These are phyloP conservation scores for Rhabdophis nuchalis DNA, from an alignment of 2,797 vertebrate species.

Conservation along the genomic window DNA sequence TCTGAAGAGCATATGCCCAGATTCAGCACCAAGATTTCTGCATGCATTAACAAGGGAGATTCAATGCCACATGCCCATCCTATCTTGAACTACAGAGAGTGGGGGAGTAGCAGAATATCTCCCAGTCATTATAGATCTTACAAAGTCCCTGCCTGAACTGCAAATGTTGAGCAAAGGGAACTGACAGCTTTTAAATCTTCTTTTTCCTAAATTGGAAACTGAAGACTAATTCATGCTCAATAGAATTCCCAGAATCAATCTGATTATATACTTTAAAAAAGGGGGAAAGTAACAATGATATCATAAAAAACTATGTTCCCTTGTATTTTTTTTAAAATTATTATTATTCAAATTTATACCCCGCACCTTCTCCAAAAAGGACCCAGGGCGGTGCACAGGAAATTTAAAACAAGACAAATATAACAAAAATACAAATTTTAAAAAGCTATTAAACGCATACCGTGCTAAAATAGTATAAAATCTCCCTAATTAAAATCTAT, in stretches of 20 bases:
- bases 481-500: too few species aligned
- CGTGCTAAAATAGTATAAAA: too few species aligned
- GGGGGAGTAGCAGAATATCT: not conserved
- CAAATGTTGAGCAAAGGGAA: not conserved
- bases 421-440: too few species aligned
- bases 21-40: not conserved
- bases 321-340: too few species aligned
- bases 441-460: too few species aligned
- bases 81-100: not conserved
- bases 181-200: not conserved
- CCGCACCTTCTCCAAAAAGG: too few species aligned
- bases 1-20: not conserved
- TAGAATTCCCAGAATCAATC: not conserved
- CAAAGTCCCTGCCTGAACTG: not conserved
- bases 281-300: not conserved
- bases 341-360: too few species aligned
- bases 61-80: not conserved
- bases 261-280: not conserved
- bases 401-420: too few species aligned
- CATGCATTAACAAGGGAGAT: not conserved
- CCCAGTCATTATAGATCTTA: not conserved
- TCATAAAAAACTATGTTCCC: not conserved
- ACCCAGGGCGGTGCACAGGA: too few species aligned
- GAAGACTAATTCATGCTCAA: not conserved
- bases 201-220: not conserved